Evolutionary conservation across 64 coral and sea anemone species (phyloP), one percentile per base, ranked within the genome.

Genomic region (Astreopora myriophthalma): DNA sequence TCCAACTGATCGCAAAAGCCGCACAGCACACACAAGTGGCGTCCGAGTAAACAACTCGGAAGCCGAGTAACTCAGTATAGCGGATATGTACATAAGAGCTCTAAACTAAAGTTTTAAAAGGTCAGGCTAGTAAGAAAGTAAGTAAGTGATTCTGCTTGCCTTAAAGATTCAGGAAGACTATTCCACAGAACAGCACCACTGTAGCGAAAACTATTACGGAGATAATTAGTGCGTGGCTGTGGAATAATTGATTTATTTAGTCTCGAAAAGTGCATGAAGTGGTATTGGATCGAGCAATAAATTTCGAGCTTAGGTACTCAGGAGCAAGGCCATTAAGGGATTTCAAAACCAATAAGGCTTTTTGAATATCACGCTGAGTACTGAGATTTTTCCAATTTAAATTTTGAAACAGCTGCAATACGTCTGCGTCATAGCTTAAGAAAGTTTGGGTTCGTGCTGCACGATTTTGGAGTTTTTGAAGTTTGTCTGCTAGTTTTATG

Each of bases 401-500:
- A 44, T 44, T 44, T 44, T 44, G 40, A 10, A 44, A 44, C 11
- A 44, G 40, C 6, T 44, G 40, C 40, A 11, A 44, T 44, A 11
- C 40, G 11, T 44, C 40, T 44, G 40, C 40, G 11, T 44, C 40
- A 44, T 44, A 44, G 40, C 3, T 6, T 44, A 11, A 44, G 80
- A 44, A 44, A 44, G 40, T 44, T 44, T 8, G 40, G 11, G 40
- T 11, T 44, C 3, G 1, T 1, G 40, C 84, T 13, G 58, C 58
- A 8, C 63, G 58, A 25, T 86, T 71, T 70, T 86, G 84, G 34
- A 86, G 66, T 48, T 42, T 85, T 70, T 86, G 66, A 39, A 86
- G 30, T 34, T 68, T 65, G 31, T 66, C 34, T 25, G 84, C 58
- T 51, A 71, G 84, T 67, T 25, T 37, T n/a, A 69, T 19, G 30